Conservation (phyloP, 2,888 invertebrate species). For the Chouioia cunea region DNA sequence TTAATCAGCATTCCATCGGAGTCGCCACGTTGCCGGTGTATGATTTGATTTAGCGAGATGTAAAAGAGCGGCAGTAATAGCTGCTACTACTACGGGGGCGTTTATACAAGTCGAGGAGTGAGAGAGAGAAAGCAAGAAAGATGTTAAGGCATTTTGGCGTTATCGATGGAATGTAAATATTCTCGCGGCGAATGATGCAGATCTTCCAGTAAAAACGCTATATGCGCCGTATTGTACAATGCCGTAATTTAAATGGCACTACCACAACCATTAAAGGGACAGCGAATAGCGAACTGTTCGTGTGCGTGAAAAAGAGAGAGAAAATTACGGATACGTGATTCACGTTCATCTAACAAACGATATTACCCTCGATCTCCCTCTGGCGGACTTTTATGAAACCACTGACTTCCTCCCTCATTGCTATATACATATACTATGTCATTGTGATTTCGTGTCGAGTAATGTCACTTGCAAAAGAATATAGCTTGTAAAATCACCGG, state of each 20-base stretch:
- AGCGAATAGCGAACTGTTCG: neutral
- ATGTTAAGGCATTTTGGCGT: neutral
- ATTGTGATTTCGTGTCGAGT: no score
- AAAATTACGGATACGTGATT: constrained; percentile 45
- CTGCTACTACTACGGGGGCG: neutral
- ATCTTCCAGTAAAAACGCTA: neutral
- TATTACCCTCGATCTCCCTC: constrained; percentile 12
- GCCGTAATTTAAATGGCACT: constrained; percentile 39
- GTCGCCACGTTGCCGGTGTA: neutral
- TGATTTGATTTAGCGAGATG: constrained; percentile 24
- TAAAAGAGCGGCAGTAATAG: constrained; percentile 15
- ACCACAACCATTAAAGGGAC: constrained; percentile 36
- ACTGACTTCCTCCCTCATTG: no score
- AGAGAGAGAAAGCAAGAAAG: constrained; percentile 1
- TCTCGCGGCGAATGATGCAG: constrained; percentile 16
- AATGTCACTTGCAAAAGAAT: no score
- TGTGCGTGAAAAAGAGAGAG: constrained; percentile 2
- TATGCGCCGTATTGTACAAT: constrained; percentile 9
- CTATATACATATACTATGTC: no score
- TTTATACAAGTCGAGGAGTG: no score
- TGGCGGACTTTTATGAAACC: no score
- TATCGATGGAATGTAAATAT: constrained; percentile 36
- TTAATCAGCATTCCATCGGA: constrained; percentile 14
- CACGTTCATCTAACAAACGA: constrained; percentile 35
- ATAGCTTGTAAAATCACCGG: no score